Base-by-base conservation (phyloP, 2,888 invertebrate genomes). In the Blomia tropicalis region DNA sequence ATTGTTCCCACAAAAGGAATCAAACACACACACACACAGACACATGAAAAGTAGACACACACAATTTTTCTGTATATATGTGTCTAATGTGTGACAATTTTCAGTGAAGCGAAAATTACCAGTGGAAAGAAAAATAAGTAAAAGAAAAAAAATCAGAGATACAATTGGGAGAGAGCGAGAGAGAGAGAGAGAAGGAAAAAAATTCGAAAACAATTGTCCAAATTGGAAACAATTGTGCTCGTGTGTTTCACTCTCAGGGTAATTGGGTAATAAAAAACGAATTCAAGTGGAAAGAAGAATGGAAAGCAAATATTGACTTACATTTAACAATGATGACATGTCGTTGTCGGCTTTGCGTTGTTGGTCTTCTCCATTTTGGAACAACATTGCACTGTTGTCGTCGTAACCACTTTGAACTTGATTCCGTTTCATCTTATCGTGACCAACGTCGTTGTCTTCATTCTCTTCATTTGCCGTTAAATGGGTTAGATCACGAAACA, bases 271-370 rank as follows among this genome's bases (percentile, higher is more conserved):
- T n/a, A n/a, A n/a, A n/a, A n/a, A n/a, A n/a, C n/a, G n/a, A 41
- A n/a, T 41, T 41, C 14, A 41, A 41, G 14, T 41, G 41, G 51
- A n/a, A 11, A 47, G n/a, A 11, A 11, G 51, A n/a, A 7, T 47
- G n/a, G 7, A 47, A 47, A 27, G 51, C 51, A 47, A 47, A 47
- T 47, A 47, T 47, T 47, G 51, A 47, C 51, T 47, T 19, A 47
- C 51, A 47, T 47, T 14, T 11, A 47, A n/a, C 11, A 47, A n/a
- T 7, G 51, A 22, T 47, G 51, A 47, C 51, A 47, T 25, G 41
- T 41, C n/a, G n/a, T n/a, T n/a, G n/a, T n/a, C n/a, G n/a, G n/a
- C n/a, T n/a, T n/a, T n/a, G n/a, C n/a, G n/a, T n/a, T n/a, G n/a
- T n/a, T n/a, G n/a, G n/a, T n/a, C n/a, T n/a, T n/a, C n/a, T n/a